Base-by-base conservation (phyloP, 2,797 vertebrate genomes). In the Percopsis omiscomaycus region DNA sequence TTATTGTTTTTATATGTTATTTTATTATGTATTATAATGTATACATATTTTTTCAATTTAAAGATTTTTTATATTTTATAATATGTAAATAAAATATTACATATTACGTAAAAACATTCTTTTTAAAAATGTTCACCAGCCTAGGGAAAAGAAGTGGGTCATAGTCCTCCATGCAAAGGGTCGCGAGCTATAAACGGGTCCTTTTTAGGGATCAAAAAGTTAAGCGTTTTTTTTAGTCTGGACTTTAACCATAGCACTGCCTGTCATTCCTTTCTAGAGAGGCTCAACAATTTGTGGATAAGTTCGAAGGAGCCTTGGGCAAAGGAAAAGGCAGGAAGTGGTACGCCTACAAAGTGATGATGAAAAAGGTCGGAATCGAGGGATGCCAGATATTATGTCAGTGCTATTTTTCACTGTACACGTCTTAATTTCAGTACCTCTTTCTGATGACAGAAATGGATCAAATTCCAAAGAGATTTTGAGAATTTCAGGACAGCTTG, bases 391-490 rank as follows among this genome's bases (percentile, higher is more conserved):
- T 4, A 49, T 6, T 49, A 47, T 60, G 12, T 27, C 30, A 27
- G 1, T 13, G 53, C 10, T 22, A 54, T 27, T 54, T 4, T 3
- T 56, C 2, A 22, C 53, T 42, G 42, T 68, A 16, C 14, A 28
- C 45, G 2, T 22, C 6, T 4, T 22, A 27, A 16, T 37, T 44
- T 16, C 16, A 5, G 12, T 32, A 4, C 46, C 37, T 3, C 6
- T 6, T 57, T 29, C 56, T 42, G 2, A 47, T 66, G 10, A 71
- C 83, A 99, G 98, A 99, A 98, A 96, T 98, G 96, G 96, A 94
- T 98, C 85, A 99, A 99, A 88, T 98, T 99, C 86, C 94, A 97
- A 82, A 93, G 96, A 84, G 97, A 99, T 84, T 99, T 99, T 81
- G 94, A 95, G 57, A 99, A 99, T 82, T 98, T 99, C 85, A 93